phyloP scores from a whole-genome alignment of 2,888 invertebrate species.

The Belgica antarctica region DNA sequence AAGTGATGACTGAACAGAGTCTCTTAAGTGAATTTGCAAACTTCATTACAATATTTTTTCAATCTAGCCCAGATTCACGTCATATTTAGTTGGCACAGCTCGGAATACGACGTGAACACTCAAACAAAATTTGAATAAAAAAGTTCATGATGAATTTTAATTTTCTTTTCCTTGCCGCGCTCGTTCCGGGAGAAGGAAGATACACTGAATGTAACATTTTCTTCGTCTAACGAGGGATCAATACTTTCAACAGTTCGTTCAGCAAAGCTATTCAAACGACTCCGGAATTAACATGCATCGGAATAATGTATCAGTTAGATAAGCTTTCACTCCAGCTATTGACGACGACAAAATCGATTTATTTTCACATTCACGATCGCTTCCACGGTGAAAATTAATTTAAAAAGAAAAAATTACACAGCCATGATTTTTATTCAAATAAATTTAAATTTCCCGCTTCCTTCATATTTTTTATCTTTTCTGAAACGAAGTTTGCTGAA shows the following conservation, averaged over 20 bases:
- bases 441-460: not conserved
- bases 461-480: not conserved
- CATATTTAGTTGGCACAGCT: not conserved
- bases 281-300: not conserved
- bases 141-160: slow-evolving; percentile 18
- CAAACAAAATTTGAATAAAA: not conserved
- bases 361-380: not conserved
- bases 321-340: not conserved
- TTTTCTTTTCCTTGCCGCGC: not conserved
- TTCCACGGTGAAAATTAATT: slow-evolving; percentile 21
- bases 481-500: slow-evolving; percentile 21
- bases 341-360: slow-evolving; percentile 18
- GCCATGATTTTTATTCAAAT: slow-evolving; percentile 28
- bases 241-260: not conserved
- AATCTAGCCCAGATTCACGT: not conserved
- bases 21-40: not conserved
- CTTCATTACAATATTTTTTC: slow-evolving; percentile 22
- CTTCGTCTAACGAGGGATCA: not conserved
- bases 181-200: not conserved
- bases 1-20: not conserved
- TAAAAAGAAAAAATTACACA: slow-evolving; percentile 17
- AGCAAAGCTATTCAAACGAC: slow-evolving; percentile 1
- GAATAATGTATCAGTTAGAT: not conserved
- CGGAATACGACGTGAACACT: not conserved
- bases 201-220: not conserved